Percentiles rank a stretch among this genome's conserved stretches.
Conservation (phyloP, 2,888 invertebrate genomes). For the Leistus spinibarbis region DNA sequence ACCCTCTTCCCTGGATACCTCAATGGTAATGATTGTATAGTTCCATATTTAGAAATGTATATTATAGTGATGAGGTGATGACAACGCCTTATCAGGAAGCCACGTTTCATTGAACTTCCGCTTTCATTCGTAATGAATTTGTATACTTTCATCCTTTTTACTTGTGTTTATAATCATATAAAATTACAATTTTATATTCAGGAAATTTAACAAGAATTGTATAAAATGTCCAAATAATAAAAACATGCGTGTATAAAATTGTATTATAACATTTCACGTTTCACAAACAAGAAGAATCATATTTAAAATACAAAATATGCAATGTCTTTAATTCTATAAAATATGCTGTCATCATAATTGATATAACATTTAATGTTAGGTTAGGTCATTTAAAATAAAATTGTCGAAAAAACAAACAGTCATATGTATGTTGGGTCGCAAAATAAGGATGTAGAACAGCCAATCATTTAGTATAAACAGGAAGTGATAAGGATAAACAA, state of each 20-base stretch:
- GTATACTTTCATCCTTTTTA: not conserved
- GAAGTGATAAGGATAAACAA: not conserved
- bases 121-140: not conserved
- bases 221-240: not conserved
- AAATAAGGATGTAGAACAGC: not conserved
- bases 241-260: too few species aligned
- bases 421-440: not conserved
- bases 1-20: not conserved
- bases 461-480: not conserved
- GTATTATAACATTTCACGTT: too few species aligned
- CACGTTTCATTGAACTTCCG: constrained; percentile 29
- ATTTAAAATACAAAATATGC: too few species aligned
- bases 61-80: not conserved
- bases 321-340: not conserved
- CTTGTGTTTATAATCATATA: not conserved
- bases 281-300: too few species aligned
- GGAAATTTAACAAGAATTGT: not conserved
- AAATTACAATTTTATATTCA: not conserved
- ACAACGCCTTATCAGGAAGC: constrained; percentile 23
- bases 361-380: not conserved
- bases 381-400: not conserved
- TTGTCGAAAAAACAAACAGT: too few species aligned
- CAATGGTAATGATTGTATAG: not conserved
- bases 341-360: not conserved
- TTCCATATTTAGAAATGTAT: not conserved